phyloP scores from a whole-genome alignment of 2,888 invertebrate species.

The Lasioglossum lativentre region DNA sequence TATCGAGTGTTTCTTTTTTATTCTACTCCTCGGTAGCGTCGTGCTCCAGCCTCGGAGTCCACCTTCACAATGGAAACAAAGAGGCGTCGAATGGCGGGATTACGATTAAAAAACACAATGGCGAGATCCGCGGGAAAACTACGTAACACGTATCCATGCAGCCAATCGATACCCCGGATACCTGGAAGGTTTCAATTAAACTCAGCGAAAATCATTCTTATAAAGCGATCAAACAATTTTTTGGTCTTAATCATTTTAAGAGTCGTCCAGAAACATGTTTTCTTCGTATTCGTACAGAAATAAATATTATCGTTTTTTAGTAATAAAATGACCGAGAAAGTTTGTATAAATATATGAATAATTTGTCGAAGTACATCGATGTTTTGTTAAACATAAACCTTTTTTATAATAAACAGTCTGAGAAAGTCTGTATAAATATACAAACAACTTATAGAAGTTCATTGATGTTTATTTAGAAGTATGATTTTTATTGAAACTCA shows the following conservation, averaged over 20 bases:
- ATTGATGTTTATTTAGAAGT: too few relatives aligned
- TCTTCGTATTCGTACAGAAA: neutral
- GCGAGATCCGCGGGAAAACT: neutral
- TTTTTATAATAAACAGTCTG: too few relatives aligned
- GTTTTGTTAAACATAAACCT: too few relatives aligned
- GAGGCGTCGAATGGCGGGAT: slow-evolving; percentile 28
- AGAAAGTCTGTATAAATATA: too few relatives aligned
- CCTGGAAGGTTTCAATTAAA: neutral
- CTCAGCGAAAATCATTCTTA: too few relatives aligned
- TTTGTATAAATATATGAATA: neutral
- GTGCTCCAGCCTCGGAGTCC: neutral
- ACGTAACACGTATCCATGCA: neutral
- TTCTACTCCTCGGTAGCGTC: neutral
- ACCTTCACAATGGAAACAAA: slow-evolving; percentile 5
- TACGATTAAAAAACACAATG: neutral
- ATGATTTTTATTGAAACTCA: too few relatives aligned
- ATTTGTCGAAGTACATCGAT: too few relatives aligned
- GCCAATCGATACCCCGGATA: neutral
- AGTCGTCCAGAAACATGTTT: too few relatives aligned
- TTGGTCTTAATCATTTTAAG: too few relatives aligned
- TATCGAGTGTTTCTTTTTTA: slow-evolving; percentile 57
- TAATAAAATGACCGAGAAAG: neutral
- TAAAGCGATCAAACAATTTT: neutral
- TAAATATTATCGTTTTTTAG: neutral
- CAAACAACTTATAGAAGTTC: too few relatives aligned